A percentile compares a stretch with the other conserved stretches of the same genome.
These are phyloP conservation scores for Chromobotia macracanthus DNA, from an alignment of 2,797 vertebrate genomes.

Conservation along the genomic window DNA sequence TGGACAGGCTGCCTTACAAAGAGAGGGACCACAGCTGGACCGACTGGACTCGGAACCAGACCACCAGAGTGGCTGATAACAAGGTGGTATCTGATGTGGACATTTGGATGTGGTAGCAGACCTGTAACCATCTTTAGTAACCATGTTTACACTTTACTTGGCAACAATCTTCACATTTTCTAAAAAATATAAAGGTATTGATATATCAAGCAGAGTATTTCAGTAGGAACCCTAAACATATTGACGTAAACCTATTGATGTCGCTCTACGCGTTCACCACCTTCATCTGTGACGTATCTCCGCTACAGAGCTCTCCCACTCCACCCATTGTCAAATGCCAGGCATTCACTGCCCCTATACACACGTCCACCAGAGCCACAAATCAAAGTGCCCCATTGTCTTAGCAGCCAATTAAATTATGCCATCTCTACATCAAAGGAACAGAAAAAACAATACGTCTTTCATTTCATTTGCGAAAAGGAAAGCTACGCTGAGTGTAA, in stretches of 20 bases:
- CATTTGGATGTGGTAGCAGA: neutral
- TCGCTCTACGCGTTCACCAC: constrained; percentile 9
- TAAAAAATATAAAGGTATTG: neutral
- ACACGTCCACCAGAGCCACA: constrained; percentile 67
- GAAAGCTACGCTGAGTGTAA: constrained; percentile 60
- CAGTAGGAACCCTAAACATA: neutral
- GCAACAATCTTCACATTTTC: no score
- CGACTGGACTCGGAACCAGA: neutral
- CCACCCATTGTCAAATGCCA: constrained; percentile 68
- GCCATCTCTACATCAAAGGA: constrained; percentile 73
- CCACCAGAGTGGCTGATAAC: neutral
- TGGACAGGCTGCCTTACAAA: constrained; percentile 53
- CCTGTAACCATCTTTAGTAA: no score
- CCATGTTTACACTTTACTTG: no score
- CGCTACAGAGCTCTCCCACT: constrained; percentile 66
- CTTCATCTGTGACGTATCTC: constrained; percentile 67
- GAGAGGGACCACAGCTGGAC: constrained; percentile 46
- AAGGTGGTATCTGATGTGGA: constrained; percentile 12
- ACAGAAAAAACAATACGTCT: constrained; percentile 54
- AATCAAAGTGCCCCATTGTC: constrained; percentile 75
- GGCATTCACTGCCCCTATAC: constrained; percentile 68
- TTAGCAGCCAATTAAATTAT: constrained; percentile 70
- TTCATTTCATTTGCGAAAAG: constrained; percentile 50
- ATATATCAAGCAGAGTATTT: constrained; percentile 14
- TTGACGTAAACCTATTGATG: neutral